Conservation (phyloP, 2,113 vertebrate species). For the Stomatorhinus ivindoensis region DNA sequence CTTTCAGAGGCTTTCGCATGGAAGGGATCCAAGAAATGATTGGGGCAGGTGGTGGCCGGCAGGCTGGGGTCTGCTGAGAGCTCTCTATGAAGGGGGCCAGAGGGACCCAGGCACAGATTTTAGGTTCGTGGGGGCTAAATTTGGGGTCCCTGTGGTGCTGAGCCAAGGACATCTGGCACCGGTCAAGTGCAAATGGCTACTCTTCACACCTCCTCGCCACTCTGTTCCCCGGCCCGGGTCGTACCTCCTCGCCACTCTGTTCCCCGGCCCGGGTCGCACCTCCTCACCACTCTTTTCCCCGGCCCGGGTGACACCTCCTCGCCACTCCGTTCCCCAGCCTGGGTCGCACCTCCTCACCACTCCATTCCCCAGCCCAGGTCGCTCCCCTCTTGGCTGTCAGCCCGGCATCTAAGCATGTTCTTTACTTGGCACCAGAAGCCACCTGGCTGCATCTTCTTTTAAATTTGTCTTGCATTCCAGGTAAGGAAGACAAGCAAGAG, state of each 20-base stretch:
- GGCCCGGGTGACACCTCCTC: no score
- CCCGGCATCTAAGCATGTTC: not conserved
- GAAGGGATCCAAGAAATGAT: constrained; percentile 8
- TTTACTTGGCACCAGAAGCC: not conserved
- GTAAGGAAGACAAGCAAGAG: not conserved
- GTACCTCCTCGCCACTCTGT: not conserved
- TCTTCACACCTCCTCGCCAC: not conserved
- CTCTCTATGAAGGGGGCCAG: not conserved
- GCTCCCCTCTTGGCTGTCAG: not conserved
- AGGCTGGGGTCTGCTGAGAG: constrained; percentile 2
- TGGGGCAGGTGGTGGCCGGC: constrained; percentile 16
- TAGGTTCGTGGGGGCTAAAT: not conserved
- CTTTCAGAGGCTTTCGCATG: constrained; percentile 16
- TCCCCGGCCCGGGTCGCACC: not conserved
- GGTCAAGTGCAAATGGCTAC: not conserved
- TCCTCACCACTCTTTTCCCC: no score
- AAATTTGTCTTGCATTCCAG: not conserved
- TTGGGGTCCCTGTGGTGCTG: constrained; percentile 29
- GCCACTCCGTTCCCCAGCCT: no score
- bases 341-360: no score
- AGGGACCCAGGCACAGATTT: not conserved
- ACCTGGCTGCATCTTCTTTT: not conserved
- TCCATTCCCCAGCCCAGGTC: not conserved
- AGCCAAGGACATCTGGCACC: constrained; percentile 42
- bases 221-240: not conserved